phyloP scores from a whole-genome alignment of 2,888 invertebrate genomes.

The Drosophila nr. medialis region DNA sequence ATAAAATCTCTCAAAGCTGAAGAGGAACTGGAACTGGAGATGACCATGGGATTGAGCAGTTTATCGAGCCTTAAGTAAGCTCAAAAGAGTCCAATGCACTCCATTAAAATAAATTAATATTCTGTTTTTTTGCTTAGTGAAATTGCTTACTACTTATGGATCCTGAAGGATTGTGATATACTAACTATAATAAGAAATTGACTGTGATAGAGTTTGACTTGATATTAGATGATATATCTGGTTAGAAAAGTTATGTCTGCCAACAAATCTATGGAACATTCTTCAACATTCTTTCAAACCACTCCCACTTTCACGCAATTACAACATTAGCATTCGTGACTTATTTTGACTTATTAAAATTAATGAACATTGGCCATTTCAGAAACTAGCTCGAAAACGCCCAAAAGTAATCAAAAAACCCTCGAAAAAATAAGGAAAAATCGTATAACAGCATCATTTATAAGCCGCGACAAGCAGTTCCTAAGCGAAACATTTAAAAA shows the following conservation, averaged over 20 bases:
- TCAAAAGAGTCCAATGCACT: not conserved
- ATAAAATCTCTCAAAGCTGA: not conserved
- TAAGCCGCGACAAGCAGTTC: conserved; percentile 71
- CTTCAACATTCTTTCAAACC: not conserved
- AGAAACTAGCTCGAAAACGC: conserved; percentile 36
- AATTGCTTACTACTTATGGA: fast-evolving
- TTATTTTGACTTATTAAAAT: conserved; percentile 63
- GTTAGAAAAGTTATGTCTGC: too few species aligned
- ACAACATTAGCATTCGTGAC: conserved; percentile 53
- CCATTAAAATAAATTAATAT: not conserved
- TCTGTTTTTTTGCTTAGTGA: too few species aligned
- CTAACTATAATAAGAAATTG: not conserved
- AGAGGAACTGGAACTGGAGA: not conserved
- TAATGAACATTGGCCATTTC: conserved; percentile 55
- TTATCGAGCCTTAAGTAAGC: not conserved
- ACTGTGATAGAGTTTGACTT: not conserved
- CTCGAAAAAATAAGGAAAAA: conserved; percentile 25
- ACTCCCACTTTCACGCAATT: conserved; percentile 36
- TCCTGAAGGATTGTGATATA: not conserved
- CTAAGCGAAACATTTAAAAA: conserved; percentile 71
- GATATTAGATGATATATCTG: not conserved
- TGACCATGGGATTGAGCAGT: not conserved
- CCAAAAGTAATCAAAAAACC: conserved; percentile 48
- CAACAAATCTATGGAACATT: too few species aligned
- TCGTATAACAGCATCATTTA: conserved; percentile 65